Percentiles rank a stretch among this genome's conserved stretches.
Conservation (phyloP, 2,888 invertebrate genomes). For the Pollenia labialis region DNA sequence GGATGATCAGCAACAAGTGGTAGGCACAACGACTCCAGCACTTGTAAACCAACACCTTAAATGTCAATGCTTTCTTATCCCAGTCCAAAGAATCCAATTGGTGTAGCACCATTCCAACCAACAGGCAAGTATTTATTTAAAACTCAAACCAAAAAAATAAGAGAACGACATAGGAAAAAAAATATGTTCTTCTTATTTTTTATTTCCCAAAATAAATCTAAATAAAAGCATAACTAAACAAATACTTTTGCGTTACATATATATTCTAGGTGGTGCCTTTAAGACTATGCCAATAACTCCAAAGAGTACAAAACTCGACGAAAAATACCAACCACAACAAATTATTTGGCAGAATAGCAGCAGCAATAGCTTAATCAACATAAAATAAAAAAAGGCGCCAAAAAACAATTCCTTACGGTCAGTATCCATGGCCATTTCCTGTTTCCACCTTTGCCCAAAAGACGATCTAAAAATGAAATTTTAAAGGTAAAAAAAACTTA, state of each 20-base stretch:
- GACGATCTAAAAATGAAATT: too few relatives aligned
- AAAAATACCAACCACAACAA: slow-evolving; percentile 75
- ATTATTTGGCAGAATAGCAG: too few relatives aligned
- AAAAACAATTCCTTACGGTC: too few relatives aligned
- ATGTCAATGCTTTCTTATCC: slow-evolving; percentile 86
- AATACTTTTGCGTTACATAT: not conserved
- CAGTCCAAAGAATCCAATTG: slow-evolving; percentile 91
- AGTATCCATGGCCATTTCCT: too few relatives aligned
- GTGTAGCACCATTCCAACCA: slow-evolving; percentile 95
- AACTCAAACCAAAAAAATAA: slow-evolving; percentile 7
- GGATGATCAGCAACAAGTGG: slow-evolving; percentile 57
- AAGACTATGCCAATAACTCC: slow-evolving; percentile 90
- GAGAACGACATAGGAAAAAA: slow-evolving; percentile 17
- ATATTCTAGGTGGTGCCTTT: slow-evolving; percentile 90
- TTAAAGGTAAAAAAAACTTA: too few relatives aligned
- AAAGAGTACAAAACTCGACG: slow-evolving; percentile 84
- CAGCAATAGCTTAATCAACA: too few relatives aligned
- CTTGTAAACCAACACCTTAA: slow-evolving; percentile 93
- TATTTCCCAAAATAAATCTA: too few relatives aligned
- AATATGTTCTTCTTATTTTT: slow-evolving; percentile 10
- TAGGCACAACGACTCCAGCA: slow-evolving; percentile 65
- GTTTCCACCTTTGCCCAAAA: too few relatives aligned
- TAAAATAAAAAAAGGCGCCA: too few relatives aligned
- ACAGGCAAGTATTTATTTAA: slow-evolving; percentile 85
- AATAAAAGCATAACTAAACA: too few relatives aligned